Conservation (phyloP, 2,888 invertebrate genomes). For the Rhorus exstirpatorius region DNA sequence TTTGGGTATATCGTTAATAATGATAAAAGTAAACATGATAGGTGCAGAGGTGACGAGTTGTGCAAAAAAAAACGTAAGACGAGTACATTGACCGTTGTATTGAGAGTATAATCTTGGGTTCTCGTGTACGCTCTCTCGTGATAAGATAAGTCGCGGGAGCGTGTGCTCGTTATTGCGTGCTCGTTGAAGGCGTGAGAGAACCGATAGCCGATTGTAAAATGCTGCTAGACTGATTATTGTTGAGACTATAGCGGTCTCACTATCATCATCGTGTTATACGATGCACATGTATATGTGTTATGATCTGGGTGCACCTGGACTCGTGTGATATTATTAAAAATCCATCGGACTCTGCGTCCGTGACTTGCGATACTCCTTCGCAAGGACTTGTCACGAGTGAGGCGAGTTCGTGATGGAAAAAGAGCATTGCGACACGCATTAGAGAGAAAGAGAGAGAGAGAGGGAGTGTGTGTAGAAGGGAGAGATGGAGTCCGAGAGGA, state of each 20-base stretch:
- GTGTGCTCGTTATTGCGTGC: conserved; percentile 1
- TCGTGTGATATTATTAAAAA: conserved; percentile 53
- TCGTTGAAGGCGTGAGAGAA: conserved; percentile 42
- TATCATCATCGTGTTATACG: conserved; percentile 22
- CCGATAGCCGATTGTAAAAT: conserved; percentile 31
- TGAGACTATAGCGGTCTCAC: conserved; percentile 43
- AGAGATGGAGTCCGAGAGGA: conserved; percentile 9
- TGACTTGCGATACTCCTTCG: conserved; percentile 29
- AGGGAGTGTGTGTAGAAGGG: conserved; percentile 12
- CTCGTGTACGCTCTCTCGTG: conserved; percentile 19
- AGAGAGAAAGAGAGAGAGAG: conserved; percentile 7
- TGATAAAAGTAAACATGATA: neutral
- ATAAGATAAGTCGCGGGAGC: conserved; percentile 56
- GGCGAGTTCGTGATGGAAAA: conserved; percentile 80
- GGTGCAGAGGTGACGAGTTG: conserved; percentile 1
- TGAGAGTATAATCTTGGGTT: conserved; percentile 14
- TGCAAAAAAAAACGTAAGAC: neutral
- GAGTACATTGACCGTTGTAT: conserved; percentile 48
- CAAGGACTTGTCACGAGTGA: conserved; percentile 53
- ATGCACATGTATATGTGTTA: conserved; percentile 19
- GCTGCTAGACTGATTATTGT: conserved; percentile 61
- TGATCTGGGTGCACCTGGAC: conserved; percentile 53
- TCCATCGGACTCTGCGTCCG: conserved; percentile 10
- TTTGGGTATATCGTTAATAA: neutral
- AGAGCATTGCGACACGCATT: conserved; percentile 77